Evolutionary conservation across 2,797 vertebrate species (phyloP).

Genomic region (Botia kubotai): DNA sequence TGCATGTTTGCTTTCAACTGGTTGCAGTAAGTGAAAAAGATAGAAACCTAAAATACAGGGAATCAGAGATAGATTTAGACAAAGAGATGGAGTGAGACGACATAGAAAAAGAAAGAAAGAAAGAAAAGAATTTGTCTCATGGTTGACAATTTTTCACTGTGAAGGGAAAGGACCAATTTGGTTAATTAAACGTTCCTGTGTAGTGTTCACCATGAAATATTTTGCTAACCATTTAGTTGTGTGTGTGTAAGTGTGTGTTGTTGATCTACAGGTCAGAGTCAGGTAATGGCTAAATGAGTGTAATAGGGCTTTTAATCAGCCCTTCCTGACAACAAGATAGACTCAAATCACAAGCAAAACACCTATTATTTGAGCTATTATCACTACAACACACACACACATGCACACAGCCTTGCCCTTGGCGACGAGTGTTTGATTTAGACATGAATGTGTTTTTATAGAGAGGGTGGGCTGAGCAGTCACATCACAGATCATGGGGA

Average conservation of each 20-base stretch:
- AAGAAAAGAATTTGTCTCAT: slow-evolving; percentile 23
- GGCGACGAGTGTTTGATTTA: slow-evolving; percentile 23
- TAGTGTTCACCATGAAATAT: slow-evolving; percentile 47
- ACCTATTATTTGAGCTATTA: slow-evolving; percentile 63
- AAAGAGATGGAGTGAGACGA: background rate
- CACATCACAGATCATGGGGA: background rate
- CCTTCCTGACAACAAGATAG: slow-evolving; percentile 60
- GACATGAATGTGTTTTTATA: slow-evolving; percentile 28
- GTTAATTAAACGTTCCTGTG: slow-evolving; percentile 53
- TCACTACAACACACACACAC: slow-evolving; percentile 46
- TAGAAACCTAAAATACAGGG: background rate
- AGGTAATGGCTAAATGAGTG: slow-evolving; percentile 56
- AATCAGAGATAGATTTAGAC: background rate
- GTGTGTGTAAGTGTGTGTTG: slow-evolving; percentile 22
- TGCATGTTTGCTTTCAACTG: background rate
- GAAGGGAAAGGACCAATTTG: slow-evolving; percentile 57
- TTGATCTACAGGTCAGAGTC: slow-evolving; percentile 48
- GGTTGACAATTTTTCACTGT: slow-evolving; percentile 31
- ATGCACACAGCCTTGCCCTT: slow-evolving; percentile 35
- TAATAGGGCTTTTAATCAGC: slow-evolving; percentile 64
- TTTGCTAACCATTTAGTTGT: slow-evolving; percentile 38
- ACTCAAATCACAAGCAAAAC: slow-evolving; percentile 63
- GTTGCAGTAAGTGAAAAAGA: background rate
- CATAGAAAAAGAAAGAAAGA: too few species aligned
- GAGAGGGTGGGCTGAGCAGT: slow-evolving; percentile 7